Conservation (phyloP, 2,797 vertebrate species). For the Myioborus miniatus region DNA sequence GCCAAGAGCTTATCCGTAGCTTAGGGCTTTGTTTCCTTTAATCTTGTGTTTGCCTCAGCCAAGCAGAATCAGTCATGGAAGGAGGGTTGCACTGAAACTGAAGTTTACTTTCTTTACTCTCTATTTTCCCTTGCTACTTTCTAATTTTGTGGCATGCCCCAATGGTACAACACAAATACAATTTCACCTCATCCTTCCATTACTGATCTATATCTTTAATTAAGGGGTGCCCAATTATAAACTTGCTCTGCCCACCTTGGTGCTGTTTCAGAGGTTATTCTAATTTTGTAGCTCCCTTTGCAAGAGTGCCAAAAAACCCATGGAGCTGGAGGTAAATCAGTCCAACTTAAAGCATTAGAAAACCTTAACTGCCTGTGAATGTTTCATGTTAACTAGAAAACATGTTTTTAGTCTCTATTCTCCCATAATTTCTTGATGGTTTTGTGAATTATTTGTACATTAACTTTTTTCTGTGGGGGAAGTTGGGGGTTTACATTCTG, state of each 20-base stretch:
- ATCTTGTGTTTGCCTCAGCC: not conserved
- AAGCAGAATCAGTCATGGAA: not conserved
- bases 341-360: not conserved
- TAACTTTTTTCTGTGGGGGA: not conserved
- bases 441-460: not conserved
- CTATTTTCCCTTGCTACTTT: not conserved
- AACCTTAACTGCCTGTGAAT: not conserved
- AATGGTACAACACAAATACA: not conserved
- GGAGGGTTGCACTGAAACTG: not conserved
- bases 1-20: not conserved
- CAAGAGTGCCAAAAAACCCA: not conserved
- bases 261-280: not conserved
- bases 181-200: not conserved
- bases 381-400: not conserved
- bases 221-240: not conserved
- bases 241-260: not conserved
- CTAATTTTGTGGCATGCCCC: not conserved
- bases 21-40: not conserved
- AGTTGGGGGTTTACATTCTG: not conserved
- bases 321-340: not conserved
- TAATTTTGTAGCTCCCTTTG: not conserved
- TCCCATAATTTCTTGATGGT: not conserved
- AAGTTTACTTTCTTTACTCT: not conserved
- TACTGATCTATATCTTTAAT: not conserved
- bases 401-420: not conserved